Conservation (phyloP, 2,113 vertebrate genomes). For the Mesitornis unicolor region DNA sequence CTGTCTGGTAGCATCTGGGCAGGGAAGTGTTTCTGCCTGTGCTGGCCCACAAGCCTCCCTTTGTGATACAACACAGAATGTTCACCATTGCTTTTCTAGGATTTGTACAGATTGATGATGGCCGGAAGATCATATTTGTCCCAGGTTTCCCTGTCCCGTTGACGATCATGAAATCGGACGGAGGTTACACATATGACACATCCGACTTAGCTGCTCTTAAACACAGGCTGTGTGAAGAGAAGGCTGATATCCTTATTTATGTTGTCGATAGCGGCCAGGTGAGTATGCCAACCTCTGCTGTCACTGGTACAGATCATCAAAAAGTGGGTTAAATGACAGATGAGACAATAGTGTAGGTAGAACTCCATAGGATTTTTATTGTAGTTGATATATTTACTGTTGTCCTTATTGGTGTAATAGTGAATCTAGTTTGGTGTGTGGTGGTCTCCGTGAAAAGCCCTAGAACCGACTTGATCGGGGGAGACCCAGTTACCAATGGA, state of each 20-base stretch:
- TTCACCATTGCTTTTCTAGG: conserved; percentile 68
- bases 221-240: conserved; percentile 85
- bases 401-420: background rate
- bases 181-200: conserved; percentile 95
- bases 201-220: conserved; percentile 91
- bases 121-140: conserved; percentile 88
- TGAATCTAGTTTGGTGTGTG: background rate
- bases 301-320: background rate
- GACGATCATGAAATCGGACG: conserved; percentile 92
- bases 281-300: background rate
- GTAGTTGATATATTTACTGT: background rate
- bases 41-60: background rate
- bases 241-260: conserved; percentile 88
- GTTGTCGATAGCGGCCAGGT: conserved; percentile 96
- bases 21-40: background rate
- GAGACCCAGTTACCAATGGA: background rate
- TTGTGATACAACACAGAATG: accelerated
- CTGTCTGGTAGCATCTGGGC: background rate
- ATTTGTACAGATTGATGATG: conserved; percentile 87
- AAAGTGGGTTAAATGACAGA: background rate
- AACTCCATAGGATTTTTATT: background rate
- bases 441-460: background rate
- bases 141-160: conserved; percentile 86
- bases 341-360: accelerated
- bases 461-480: background rate